Conservation (phyloP, 2,888 invertebrate genomes). For the Gasteruption jaculator region DNA sequence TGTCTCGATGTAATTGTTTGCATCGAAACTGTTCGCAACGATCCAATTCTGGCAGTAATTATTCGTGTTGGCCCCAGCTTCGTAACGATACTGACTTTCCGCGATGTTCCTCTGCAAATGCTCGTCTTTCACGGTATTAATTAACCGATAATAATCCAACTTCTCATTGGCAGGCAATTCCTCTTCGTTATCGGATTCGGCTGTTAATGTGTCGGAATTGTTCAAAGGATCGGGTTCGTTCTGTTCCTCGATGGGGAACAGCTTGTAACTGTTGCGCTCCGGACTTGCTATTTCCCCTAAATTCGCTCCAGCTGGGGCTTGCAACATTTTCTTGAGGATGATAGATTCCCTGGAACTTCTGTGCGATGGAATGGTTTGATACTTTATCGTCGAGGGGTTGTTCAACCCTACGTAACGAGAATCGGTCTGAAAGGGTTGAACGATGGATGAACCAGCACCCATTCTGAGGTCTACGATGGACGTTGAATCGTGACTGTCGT, state of each 20-base stretch:
- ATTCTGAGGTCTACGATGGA: slow-evolving; percentile 36
- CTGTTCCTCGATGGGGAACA: slow-evolving; percentile 28
- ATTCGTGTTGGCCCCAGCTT: no score
- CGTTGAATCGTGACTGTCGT: slow-evolving; percentile 23
- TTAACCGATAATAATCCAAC: slow-evolving; percentile 26
- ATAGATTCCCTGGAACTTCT: slow-evolving; percentile 28
- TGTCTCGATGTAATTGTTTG: no score
- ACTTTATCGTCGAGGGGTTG: slow-evolving; percentile 17
- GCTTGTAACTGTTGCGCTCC: slow-evolving; percentile 26
- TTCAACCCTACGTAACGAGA: slow-evolving; percentile 22
- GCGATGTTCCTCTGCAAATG: no score
- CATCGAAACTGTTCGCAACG: no score
- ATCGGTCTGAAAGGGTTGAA: slow-evolving; percentile 18
- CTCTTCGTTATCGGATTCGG: slow-evolving; percentile 41
- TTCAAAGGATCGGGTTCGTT: slow-evolving; percentile 31
- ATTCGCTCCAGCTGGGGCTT: slow-evolving; percentile 45
- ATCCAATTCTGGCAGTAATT: no score
- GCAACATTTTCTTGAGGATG: slow-evolving; percentile 43
- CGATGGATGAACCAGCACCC: slow-evolving; percentile 21
- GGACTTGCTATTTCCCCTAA: slow-evolving; percentile 43
- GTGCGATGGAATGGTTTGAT: slow-evolving; percentile 23
- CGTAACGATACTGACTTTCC: no score
- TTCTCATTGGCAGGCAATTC: slow-evolving; percentile 22
- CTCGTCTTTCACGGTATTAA: slow-evolving; percentile 25
- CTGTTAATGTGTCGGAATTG: slow-evolving; percentile 45